A percentile compares a stretch with the other conserved stretches of the same genome.
Conservation (phyloP, 2,113 vertebrate species). For the Campylomormyrus tamandua region DNA sequence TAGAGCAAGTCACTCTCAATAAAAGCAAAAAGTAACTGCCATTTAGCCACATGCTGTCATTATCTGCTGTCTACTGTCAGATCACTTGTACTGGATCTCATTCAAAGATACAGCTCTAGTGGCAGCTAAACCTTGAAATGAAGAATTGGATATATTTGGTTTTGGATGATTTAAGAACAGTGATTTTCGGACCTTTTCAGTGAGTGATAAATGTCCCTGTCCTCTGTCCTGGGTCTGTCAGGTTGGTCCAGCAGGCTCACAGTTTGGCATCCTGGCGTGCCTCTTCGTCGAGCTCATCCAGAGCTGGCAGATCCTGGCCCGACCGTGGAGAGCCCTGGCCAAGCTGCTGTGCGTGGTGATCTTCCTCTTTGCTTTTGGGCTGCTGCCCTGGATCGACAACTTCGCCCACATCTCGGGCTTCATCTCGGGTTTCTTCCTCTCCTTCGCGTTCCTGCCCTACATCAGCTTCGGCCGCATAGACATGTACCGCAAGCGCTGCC, state of each 20-base stretch:
- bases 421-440: constrained; percentile 92
- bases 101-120: background rate
- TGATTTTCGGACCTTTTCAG: constrained; percentile 16
- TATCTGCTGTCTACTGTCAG: background rate
- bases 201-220: constrained; percentile 59
- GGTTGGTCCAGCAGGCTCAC: constrained; percentile 94
- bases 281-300: constrained; percentile 97
- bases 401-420: constrained; percentile 95
- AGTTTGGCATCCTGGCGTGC: constrained; percentile 97
- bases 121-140: background rate
- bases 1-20: background rate
- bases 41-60: background rate
- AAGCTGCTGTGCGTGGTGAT: constrained; percentile 92
- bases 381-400: constrained; percentile 98
- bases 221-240: constrained; percentile 74
- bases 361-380: constrained; percentile 91
- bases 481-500: constrained; percentile 88
- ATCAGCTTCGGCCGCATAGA: constrained; percentile 84
- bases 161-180: background rate
- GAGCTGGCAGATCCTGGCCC: constrained; percentile 97
- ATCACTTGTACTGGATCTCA: background rate
- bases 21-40: background rate
- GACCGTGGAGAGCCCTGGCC: constrained; percentile 90
- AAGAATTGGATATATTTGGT: background rate
- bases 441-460: constrained; percentile 95